phyloP scores from a whole-genome alignment of 2,888 invertebrate species.

The Anagyrus pseudococci region DNA sequence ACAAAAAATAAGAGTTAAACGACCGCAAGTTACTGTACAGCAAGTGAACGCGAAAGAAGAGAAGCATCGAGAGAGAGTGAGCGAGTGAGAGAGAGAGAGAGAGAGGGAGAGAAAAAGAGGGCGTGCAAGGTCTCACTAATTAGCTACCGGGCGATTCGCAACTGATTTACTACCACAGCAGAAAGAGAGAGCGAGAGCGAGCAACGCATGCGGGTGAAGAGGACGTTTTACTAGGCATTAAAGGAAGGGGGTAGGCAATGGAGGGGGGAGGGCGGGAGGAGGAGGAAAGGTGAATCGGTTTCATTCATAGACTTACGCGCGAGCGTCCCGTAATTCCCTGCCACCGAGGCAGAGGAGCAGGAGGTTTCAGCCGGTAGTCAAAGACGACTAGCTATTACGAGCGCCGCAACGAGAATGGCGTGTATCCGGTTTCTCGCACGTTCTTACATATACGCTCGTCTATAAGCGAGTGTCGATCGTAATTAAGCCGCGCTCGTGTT shows the following conservation, averaged over 20 bases:
- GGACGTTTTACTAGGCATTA: conserved; percentile 43
- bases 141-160: conserved; percentile 48
- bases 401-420: too few relatives aligned
- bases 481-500: conserved; percentile 30
- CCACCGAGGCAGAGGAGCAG: conserved; percentile 5
- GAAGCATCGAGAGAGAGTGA: too few relatives aligned
- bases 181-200: too few relatives aligned
- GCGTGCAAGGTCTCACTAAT: conserved; percentile 43
- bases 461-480: conserved; percentile 20
- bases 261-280: not conserved
- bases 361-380: not conserved
- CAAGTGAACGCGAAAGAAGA: too few relatives aligned
- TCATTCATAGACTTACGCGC: conserved; percentile 56
- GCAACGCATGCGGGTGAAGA: not conserved
- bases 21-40: too few relatives aligned
- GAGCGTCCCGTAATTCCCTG: conserved; percentile 40
- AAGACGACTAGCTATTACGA: not conserved
- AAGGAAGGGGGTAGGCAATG: conserved; percentile 40
- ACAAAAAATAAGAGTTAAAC: too few relatives aligned
- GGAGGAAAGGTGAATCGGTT: conserved; percentile 33
- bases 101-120: conserved; percentile 6
- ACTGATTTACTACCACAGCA: conserved; percentile 46
- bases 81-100: conserved; percentile 16
- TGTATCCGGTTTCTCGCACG: conserved; percentile 38
- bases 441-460: conserved; percentile 9